These are phyloP conservation scores for Gallinago media DNA, from an alignment of 2,113 vertebrate genomes.

Conservation along the genomic window DNA sequence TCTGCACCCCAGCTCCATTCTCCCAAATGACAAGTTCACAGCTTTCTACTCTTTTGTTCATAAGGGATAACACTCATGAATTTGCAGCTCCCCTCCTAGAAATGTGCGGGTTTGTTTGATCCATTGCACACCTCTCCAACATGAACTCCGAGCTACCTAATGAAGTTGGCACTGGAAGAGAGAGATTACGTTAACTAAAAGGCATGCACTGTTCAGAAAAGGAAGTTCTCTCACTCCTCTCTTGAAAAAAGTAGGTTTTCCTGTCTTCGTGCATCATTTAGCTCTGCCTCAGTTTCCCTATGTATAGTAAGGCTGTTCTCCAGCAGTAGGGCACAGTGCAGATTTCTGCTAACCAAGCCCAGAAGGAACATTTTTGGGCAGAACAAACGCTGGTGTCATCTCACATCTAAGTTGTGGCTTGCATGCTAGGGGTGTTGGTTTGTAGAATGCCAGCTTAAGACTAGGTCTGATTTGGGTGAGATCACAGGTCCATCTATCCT, in stretches of 20 bases:
- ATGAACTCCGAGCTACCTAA: neutral
- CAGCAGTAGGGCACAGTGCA: fast-evolving
- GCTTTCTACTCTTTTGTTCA: neutral
- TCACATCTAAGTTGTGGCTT: neutral
- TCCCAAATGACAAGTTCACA: neutral
- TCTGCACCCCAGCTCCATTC: neutral
- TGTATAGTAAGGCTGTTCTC: neutral
- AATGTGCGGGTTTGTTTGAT: neutral
- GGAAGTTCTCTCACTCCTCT: neutral
- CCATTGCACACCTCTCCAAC: neutral
- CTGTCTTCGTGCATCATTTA: neutral
- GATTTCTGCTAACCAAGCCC: neutral
- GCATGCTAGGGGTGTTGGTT: neutral
- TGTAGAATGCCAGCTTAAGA: neutral
- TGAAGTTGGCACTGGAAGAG: neutral
- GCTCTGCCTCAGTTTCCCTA: neutral
- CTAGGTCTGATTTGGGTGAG: neutral
- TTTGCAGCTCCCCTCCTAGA: neutral
- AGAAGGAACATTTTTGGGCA: neutral
- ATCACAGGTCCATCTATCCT: neutral
- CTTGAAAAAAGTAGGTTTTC: neutral
- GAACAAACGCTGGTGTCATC: neutral
- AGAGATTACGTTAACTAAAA: neutral
- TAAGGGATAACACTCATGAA: neutral
- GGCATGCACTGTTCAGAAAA: neutral